Base-by-base conservation (phyloP, 2,888 invertebrate genomes). In the Sturmia bella region DNA sequence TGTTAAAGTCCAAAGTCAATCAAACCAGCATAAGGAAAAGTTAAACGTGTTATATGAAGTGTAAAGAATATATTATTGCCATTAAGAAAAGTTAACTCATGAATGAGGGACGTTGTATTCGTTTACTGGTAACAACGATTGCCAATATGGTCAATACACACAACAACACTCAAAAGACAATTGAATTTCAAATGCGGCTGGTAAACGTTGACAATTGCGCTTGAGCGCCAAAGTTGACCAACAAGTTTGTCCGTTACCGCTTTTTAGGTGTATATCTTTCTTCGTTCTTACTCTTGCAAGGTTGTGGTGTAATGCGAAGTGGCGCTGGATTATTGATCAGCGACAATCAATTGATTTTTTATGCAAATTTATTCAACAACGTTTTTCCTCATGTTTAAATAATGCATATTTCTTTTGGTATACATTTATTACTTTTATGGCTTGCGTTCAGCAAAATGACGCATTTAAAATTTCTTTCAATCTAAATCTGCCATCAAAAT, bases 201-300 rank as follows among this genome's bases (percentile, higher is more conserved):
- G 39, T 19, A 78, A 78, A 61, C 59, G 37, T 52, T 43, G 50
- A 63, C 48, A 45, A 13, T 13, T 54, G 57, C 32, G 64, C 50
- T 70, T 37, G 15, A 72, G 66, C 59, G 21, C 5, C 72, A n/a
- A 73, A 81, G 69, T 70, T 19, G 77, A 69, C 39, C 74, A 74
- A 74, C 81, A 69, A 77, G 73, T 82, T 82, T 77, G 13, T 37
- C 43, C 17, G 15, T 7, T 11, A 24, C 15, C 13, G 45, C 45
- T 61, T 37, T 41, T 24, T n/a, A 27, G 11, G 4, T 52, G 32
- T 15, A 9, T 5, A 4, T 27, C 27, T 6, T 27, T 27, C 6
- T 27, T 27, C 27, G 3, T 32, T 32, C 9, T 1, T 66, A 24
- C 61, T 61, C 61, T 27, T 43, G 19, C 17, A 43, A 21, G 32